Evolutionary conservation across 2,113 vertebrate species (phyloP).

Genomic region (Athene cunicularia): DNA sequence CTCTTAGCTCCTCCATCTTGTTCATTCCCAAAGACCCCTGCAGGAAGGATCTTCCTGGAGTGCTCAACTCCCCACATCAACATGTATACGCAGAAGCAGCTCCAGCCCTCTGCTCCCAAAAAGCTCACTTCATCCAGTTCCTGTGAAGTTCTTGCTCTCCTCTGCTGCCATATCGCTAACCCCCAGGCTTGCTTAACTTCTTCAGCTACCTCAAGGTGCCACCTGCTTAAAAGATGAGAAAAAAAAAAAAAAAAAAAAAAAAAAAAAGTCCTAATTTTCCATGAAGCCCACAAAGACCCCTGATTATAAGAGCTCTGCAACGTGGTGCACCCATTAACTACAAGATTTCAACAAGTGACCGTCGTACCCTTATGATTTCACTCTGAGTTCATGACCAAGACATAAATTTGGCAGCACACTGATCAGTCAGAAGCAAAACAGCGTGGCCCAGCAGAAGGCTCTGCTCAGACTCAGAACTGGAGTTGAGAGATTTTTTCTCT

Average conservation of each 20-base stretch:
- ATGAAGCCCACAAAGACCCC: background rate
- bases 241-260: background rate
- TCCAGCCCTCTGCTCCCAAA: background rate
- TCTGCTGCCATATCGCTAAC: background rate
- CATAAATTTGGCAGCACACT: background rate
- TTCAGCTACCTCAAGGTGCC: background rate
- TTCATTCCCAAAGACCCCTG: background rate
- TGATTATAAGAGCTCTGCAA: background rate
- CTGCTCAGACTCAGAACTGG: background rate
- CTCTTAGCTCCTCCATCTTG: background rate
- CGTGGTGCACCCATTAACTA: background rate
- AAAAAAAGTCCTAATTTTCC: background rate
- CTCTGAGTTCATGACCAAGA: background rate
- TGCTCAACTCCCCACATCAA: too few relatives aligned
- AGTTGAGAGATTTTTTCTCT: background rate
- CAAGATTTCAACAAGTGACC: background rate
- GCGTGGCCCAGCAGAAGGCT: background rate
- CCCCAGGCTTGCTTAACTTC: background rate
- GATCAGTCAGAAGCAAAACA: background rate
- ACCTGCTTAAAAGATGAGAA: background rate
- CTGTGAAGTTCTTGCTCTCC: background rate
- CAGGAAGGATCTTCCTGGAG: background rate
- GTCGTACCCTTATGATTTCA: background rate
- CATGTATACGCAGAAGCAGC: accelerated
- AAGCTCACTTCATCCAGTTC: background rate